Percentiles rank a stretch among this genome's conserved stretches.
Evolutionary conservation across 1,140 invertebrate species (phyloP).

Genomic region (Holcopasites calliopsidis): DNA sequence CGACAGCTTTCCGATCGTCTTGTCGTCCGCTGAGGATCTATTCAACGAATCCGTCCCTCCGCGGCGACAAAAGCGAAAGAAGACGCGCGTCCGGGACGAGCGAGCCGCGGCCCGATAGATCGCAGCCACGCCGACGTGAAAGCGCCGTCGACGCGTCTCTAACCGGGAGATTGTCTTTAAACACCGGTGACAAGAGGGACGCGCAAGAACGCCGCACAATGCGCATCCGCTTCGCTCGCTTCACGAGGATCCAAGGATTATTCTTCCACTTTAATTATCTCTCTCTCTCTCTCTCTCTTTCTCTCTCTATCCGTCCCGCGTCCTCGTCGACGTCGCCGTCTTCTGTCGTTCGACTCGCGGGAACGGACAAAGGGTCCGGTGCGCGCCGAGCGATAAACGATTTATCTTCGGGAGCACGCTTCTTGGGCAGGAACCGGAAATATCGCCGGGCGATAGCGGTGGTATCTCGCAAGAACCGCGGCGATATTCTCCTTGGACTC

Average conservation of each 20-base stretch:
- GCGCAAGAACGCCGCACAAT: slow-evolving; percentile 53
- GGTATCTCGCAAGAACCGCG: slow-evolving; percentile 70
- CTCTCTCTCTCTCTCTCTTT: too few species aligned
- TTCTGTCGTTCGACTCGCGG: slow-evolving; percentile 52
- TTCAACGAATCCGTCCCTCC: slow-evolving; percentile 16
- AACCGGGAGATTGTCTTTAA: slow-evolving; percentile 37
- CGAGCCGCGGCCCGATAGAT: slow-evolving; percentile 8
- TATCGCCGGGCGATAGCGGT: slow-evolving; percentile 64
- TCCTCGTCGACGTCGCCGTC: slow-evolving; percentile 38
- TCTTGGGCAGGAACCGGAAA: slow-evolving; percentile 77
- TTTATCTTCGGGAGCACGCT: slow-evolving; percentile 72
- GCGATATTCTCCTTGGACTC: slow-evolving; percentile 32
- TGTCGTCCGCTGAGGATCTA: slow-evolving; percentile 4
- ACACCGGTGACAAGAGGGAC: slow-evolving; percentile 37
- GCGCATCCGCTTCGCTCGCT: slow-evolving; percentile 59
- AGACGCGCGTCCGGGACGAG: neutral
- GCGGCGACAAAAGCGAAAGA: neutral
- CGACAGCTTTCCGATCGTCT: slow-evolving; percentile 31
- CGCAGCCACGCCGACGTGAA: slow-evolving; percentile 24
- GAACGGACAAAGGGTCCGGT: slow-evolving; percentile 51
- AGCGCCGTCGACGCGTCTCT: slow-evolving; percentile 21
- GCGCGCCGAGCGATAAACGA: slow-evolving; percentile 58
- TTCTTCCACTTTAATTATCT: slow-evolving; percentile 61
- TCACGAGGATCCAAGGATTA: slow-evolving; percentile 63
- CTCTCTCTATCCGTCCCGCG: slow-evolving; percentile 34